Conservation (phyloP, 2,113 vertebrate genomes). For the Hypocryptadius cinnamomeus region DNA sequence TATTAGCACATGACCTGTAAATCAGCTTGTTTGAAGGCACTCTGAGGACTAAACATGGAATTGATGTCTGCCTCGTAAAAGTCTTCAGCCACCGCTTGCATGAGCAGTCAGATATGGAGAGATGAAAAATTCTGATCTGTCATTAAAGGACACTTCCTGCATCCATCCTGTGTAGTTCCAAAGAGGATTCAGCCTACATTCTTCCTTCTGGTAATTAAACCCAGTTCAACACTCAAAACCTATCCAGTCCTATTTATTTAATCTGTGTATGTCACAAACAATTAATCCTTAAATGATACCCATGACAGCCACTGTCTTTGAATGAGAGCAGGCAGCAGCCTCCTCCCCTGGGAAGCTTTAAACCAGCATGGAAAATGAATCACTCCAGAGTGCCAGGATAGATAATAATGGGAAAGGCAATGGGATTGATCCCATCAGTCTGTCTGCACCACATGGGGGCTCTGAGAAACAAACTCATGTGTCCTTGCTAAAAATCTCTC, state of each 20-base stretch:
- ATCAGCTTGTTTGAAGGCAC: not conserved
- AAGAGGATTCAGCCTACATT: not conserved
- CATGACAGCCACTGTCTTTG: not conserved
- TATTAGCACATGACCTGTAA: not conserved
- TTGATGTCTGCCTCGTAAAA: not conserved
- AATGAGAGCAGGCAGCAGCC: not conserved
- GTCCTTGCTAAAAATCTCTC: not conserved
- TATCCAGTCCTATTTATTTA: not conserved
- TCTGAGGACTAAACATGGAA: not conserved
- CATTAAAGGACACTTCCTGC: not conserved
- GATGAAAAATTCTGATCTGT: not conserved
- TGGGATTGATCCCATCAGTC: not conserved
- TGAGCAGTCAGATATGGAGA: not conserved
- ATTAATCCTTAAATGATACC: slow-evolving; percentile 1
- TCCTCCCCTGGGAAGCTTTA: not conserved
- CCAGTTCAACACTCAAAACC: not conserved
- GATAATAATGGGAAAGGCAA: not conserved
- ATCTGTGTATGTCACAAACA: slow-evolving; percentile 1
- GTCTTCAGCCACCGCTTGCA: not conserved
- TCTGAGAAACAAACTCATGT: not conserved
- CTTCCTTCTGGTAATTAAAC: not conserved
- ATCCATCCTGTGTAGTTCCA: not conserved
- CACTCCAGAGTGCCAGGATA: not conserved
- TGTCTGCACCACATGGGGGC: not conserved
- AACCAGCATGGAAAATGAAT: slow-evolving; percentile 1